A percentile compares a stretch with the other conserved stretches of the same genome.
These are phyloP conservation scores for Drosophila jambulina DNA, from an alignment of 1,140 invertebrate species.

Conservation along the genomic window DNA sequence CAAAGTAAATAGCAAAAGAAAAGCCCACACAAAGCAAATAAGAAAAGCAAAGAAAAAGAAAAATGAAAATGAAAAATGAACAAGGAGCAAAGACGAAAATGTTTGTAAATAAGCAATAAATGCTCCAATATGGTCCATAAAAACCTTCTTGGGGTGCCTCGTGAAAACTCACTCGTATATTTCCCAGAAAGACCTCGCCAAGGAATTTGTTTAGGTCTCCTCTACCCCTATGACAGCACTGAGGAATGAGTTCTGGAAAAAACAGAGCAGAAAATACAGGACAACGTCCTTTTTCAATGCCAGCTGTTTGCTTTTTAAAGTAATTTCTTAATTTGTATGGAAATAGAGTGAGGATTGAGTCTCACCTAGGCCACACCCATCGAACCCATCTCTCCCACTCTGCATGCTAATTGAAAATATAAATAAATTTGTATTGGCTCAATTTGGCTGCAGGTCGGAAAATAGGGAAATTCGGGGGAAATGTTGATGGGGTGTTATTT, in stretches of 20 bases:
- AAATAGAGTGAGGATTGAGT: constrained; percentile 8
- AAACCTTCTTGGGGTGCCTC: not conserved
- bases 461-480: no score
- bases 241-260: not conserved
- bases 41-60: not conserved
- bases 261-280: not conserved
- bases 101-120: constrained; percentile 80
- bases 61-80: no score
- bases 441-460: no score
- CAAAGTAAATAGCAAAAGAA: constrained; percentile 72
- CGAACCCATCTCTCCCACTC: not conserved
- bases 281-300: constrained; percentile 5
- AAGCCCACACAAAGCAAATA: constrained; percentile 15
- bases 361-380: not conserved
- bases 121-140: constrained; percentile 39
- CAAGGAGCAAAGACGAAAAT: constrained; percentile 46
- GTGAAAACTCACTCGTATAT: constrained; percentile 13
- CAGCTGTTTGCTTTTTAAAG: constrained; percentile 47
- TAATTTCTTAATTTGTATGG: constrained; percentile 41
- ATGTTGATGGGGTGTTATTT: no score
- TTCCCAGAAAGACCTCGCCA: constrained; percentile 24
- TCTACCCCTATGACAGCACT: constrained; percentile 22
- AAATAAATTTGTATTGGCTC: no score
- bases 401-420: constrained; percentile 42
- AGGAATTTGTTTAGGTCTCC: constrained; percentile 68